Evolutionary conservation across 2,797 vertebrate genomes (phyloP), one percentile per base, ranked within the genome.

Genomic region (Tarsius wallacei): DNA sequence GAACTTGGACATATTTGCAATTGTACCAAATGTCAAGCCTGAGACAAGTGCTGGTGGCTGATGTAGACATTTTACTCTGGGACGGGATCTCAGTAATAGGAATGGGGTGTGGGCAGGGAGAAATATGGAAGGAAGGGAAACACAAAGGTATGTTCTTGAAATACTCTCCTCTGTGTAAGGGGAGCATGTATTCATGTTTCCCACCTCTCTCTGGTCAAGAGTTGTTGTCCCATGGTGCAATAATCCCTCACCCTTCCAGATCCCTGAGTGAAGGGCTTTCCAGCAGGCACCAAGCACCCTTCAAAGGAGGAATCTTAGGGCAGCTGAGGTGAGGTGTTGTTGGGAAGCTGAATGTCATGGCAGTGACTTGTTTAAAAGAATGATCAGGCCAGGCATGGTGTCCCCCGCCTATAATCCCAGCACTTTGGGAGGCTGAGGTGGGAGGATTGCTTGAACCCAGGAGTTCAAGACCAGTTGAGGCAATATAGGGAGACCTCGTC

Each of bases 181-280:
- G 31, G 14, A 73, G n/a, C 5, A 0, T 31, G 8, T 1, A 4
- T 33, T n/a, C 26, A 2, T 1, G 5, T 11, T 59, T 85, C 68
- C 26, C 26, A n/a, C 1, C 21, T 24, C 9, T 73, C 53, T 76
- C 16, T 7, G 31, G 28, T 31, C 55, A 55, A 68, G 51, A 57
- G 42, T 42, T 42, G 47, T 8, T 42, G 19, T 6, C 7, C 10
- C n/a, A 42, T 12, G 31, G 12, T 16, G 2, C 33, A 63, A 24
- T 33, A 16, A 74, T 36, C 68, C 22, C 12, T 64, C 33, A 26
- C 14, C 9, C 4, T 68, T 68, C 33, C 42, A 22, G 49, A 49
- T 31, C 3, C 42, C 16, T 28, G 24, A 1, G 1, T 24, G 26
- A 5, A 3, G 19, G n/a, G 31, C 13, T 73, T 63, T 31, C 42